Conservation (phyloP, 2,797 vertebrate genomes). For the Lagocephalus sceleratus region DNA sequence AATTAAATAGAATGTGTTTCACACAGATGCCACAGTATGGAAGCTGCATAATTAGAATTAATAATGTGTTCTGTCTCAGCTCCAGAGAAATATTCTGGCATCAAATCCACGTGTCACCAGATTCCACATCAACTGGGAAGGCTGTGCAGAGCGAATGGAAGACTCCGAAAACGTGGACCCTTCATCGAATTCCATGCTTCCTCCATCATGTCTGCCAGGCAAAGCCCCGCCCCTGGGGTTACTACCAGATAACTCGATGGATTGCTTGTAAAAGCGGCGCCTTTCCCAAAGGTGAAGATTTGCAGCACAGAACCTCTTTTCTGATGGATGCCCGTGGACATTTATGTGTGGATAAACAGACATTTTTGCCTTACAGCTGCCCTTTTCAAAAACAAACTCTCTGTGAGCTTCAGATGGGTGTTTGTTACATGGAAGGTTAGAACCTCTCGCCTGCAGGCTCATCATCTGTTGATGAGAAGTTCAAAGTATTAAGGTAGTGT, state of each 20-base stretch:
- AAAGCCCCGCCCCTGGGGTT: conserved; percentile 80
- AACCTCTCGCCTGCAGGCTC: conserved; percentile 29
- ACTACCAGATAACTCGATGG: conserved; percentile 91
- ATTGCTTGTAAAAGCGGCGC: conserved; percentile 79
- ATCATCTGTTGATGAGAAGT: conserved; percentile 18
- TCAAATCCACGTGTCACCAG: conserved; percentile 91
- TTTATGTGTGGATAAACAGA: conserved; percentile 54
- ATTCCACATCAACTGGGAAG: conserved; percentile 96
- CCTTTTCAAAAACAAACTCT: conserved; percentile 33
- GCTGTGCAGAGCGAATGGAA: conserved; percentile 82
- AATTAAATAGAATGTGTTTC: too few relatives aligned
- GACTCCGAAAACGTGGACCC: conserved; percentile 88
- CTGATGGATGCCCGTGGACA: conserved; percentile 62
- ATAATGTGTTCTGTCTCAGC: conserved; percentile 65
- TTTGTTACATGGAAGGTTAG: conserved; percentile 26
- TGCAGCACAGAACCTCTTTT: conserved; percentile 30
- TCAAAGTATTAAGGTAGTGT: conserved; percentile 38
- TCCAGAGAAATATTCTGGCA: conserved; percentile 90
- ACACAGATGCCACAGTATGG: too few relatives aligned
- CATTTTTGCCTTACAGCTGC: conserved; percentile 56
- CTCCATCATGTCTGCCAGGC: conserved; percentile 78
- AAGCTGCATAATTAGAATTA: background rate
- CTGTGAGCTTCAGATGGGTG: conserved; percentile 27
- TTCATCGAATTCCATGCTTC: conserved; percentile 76
- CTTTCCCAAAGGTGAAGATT: conserved; percentile 18